These are phyloP conservation scores for Aurelia coerulea DNA, from an alignment of 30 jellyfish, hydroid and myxozoan species.

Conservation along the genomic window DNA sequence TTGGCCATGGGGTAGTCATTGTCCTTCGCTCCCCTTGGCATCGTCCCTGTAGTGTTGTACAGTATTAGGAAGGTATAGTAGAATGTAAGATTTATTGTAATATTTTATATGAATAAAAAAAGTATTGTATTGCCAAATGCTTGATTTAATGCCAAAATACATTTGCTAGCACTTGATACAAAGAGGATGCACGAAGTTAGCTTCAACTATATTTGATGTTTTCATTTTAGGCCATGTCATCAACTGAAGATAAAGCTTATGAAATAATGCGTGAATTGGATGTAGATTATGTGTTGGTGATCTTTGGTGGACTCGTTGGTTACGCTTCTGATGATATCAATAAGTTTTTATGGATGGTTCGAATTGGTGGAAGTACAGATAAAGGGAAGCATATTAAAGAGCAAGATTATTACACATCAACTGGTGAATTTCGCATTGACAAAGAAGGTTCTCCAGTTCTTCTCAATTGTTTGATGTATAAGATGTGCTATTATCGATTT, in stretches of 20 bases:
- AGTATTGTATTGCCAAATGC: no score
- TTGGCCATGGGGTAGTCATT: no score
- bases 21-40: no score
- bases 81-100: no score
- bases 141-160: no score
- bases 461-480: conserved; percentile 96
- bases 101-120: no score
- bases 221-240: conserved; percentile 90
- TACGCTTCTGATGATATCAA: conserved; percentile 98
- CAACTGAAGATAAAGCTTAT: conserved; percentile 97
- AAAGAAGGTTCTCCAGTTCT: conserved; percentile 95
- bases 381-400: conserved; percentile 92
- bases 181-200: no score
- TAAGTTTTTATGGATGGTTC: conserved; percentile 98
- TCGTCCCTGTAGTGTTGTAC: no score
- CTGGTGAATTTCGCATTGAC: conserved; percentile 97
- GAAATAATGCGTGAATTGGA: conserved; percentile 97
- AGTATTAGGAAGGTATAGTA: no score
- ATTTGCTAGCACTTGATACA: no score
- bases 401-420: conserved; percentile 90
- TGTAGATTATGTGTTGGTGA: conserved; percentile 95
- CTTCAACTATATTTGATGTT: no score
- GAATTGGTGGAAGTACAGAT: conserved; percentile 99
- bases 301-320: conserved; percentile 99
- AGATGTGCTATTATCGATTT: conserved; percentile 98